Base-by-base conservation (phyloP, 2,888 invertebrate species). In the Chrysolina oricalcia region DNA sequence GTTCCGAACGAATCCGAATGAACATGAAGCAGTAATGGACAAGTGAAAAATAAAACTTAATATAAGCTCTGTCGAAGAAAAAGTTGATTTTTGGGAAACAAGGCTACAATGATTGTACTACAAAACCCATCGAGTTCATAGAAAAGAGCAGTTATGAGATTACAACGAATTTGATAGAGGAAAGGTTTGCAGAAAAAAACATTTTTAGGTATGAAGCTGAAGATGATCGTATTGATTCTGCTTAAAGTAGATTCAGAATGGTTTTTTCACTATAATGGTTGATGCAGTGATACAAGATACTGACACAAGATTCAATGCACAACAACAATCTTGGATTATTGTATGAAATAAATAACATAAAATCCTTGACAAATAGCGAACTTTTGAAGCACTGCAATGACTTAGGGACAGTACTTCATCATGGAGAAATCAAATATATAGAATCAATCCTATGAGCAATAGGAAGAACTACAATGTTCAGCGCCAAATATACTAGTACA, bases 261-360 rank as follows among this genome's bases (percentile, higher is more conserved):
- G n/a, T n/a, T n/a, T n/a, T n/a, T n/a, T 46, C 13, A 64, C 40
- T 64, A 17, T 15, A 13, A 46, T 8, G 17, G 15, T 64, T 64
- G n/a, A 64, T 17, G 15, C 64, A 35, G 40, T 40, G 13, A 40
- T 40, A 64, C 8, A 8, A 40, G 41, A 40, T 1, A 64, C 40
- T 64, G n/a, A 40, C 64, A 64, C 41, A 40, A 64, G 64, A 64
- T 64, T 64, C 40, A 40, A 35, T 40, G 0, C 41, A 64, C 41
- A 40, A 13, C 15, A 40, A 40, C 19, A 40, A 64, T 40, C 40
- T 40, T 64, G 64, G n/a, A n/a, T 40, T 19, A 9, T 15, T 15
- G 15, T 46, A 15, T 5, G 2, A 46, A 11, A 46, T 15, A 15
- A 1, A 15, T 6, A 15, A 15, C 15, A 13, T 10, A 15, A 15